A percentile compares a stretch with the other conserved stretches of the same genome.
These are phyloP conservation scores for Tokudaia tokunoshimensis DNA, from an alignment of 2,797 vertebrate genomes.

Conservation along the genomic window DNA sequence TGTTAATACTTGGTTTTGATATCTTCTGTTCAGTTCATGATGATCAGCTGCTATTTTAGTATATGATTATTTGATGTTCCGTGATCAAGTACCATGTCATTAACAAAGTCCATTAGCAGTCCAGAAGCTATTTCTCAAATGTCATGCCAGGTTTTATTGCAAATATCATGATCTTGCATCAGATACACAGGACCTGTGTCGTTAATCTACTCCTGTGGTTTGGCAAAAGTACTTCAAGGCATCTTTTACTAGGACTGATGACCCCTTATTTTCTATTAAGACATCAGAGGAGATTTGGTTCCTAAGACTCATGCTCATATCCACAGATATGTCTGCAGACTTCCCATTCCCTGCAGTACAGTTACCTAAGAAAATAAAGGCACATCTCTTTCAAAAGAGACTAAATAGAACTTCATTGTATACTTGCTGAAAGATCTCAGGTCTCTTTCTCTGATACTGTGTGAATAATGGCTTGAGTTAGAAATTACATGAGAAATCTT, in stretches of 20 bases:
- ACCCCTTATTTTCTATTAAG: not conserved
- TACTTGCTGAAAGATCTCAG: not conserved
- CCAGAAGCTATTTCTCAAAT: not conserved
- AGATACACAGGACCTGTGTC: not conserved
- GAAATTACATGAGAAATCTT: conserved; percentile 1
- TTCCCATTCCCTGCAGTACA: not conserved
- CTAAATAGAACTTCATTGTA: not conserved
- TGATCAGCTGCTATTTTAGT: not conserved
- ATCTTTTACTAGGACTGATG: not conserved
- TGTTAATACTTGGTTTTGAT: not conserved
- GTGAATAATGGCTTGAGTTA: conserved; percentile 14
- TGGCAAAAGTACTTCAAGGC: not conserved
- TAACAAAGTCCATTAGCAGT: not conserved
- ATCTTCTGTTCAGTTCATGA: not conserved
- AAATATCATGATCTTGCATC: not conserved
- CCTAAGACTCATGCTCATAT: not conserved
- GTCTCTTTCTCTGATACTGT: not conserved
- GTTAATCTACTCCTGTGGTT: not conserved
- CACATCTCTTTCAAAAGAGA: not conserved
- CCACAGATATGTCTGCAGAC: not conserved
- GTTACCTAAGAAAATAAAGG: not conserved
- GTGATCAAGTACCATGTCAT: not conserved
- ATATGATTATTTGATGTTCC: not conserved
- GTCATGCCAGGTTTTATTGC: not conserved
- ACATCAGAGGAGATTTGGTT: not conserved